Conservation (phyloP, 23 tunicate species). For the Diplosoma virens region DNA sequence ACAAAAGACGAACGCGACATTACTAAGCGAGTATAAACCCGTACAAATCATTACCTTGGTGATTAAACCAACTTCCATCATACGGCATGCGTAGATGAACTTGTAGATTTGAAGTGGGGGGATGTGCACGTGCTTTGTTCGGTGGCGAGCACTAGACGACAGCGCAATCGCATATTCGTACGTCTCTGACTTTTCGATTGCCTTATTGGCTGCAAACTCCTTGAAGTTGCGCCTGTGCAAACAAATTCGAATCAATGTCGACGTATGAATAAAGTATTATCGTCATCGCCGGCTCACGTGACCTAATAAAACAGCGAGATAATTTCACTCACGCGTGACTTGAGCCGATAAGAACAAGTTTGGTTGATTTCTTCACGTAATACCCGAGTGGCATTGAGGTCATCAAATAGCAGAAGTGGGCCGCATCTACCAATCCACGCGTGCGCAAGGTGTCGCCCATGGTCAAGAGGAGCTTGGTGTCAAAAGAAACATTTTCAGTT, state of each 20-base stretch:
- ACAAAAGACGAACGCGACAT: too few species aligned
- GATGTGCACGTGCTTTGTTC: background rate
- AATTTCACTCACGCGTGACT: constrained; percentile 67
- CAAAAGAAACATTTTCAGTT: constrained; percentile 49
- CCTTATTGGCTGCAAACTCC: constrained; percentile 56
- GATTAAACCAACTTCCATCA: constrained; percentile 82
- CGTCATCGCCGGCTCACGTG: background rate
- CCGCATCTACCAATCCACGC: constrained; percentile 76
- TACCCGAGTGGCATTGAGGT: constrained; percentile 76
- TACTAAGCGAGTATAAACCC: too few species aligned
- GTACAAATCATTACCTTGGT: too few species aligned
- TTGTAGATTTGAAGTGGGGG: constrained; percentile 75
- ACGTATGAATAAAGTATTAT: too few species aligned
- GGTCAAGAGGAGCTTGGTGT: constrained; percentile 62
- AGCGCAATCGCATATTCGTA: constrained; percentile 93
- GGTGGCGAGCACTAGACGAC: constrained; percentile 8
- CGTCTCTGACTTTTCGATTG: constrained; percentile 79
- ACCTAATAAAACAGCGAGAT: background rate
- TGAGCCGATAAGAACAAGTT: constrained; percentile 87
- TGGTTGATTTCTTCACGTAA: constrained; percentile 50
- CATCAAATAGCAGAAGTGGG: constrained; percentile 97
- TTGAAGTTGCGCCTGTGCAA: constrained; percentile 72
- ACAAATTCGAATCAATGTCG: too few species aligned
- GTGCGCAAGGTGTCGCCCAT: constrained; percentile 88
- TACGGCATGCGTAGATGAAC: constrained; percentile 84